Percentiles rank a stretch among this genome's conserved stretches.
These are phyloP conservation scores for Sphaeridia pumilis DNA, from an alignment of 2,888 invertebrate genomes.

Conservation along the genomic window DNA sequence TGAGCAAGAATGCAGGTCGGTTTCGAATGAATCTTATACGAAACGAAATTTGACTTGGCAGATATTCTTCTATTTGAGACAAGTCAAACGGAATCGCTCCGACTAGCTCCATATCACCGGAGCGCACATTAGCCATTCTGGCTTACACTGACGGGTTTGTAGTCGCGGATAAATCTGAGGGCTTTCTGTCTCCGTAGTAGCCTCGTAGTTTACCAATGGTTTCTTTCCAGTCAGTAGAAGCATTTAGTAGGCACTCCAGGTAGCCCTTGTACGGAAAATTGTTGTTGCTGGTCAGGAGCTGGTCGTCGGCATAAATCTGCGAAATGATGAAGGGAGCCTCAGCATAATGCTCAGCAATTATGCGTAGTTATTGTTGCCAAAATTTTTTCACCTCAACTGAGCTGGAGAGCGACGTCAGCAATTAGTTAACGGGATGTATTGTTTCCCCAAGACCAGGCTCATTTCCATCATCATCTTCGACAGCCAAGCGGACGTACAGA, in stretches of 20 bases:
- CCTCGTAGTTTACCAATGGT: neutral
- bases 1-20: neutral
- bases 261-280: neutral
- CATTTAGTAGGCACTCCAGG: neutral
- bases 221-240: neutral
- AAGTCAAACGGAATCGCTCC: neutral
- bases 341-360: too few relatives aligned
- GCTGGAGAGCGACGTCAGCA: too few relatives aligned
- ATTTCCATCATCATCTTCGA: neutral
- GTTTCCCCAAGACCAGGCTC: neutral
- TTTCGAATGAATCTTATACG: neutral
- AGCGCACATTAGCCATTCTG: neutral
- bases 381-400: too few relatives aligned
- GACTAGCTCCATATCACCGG: neutral
- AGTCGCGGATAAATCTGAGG: neutral
- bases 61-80: neutral
- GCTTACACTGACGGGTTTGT: neutral
- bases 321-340: too few relatives aligned
- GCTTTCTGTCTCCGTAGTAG: neutral
- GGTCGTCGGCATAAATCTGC: too few relatives aligned
- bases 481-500: neutral
- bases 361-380: too few relatives aligned
- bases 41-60: neutral
- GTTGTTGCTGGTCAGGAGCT: too few relatives aligned
- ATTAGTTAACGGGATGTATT: too few relatives aligned